These are phyloP conservation scores for Galeopsomyia nigrocyanea DNA, from an alignment of 2,888 invertebrate genomes.

Conservation along the genomic window DNA sequence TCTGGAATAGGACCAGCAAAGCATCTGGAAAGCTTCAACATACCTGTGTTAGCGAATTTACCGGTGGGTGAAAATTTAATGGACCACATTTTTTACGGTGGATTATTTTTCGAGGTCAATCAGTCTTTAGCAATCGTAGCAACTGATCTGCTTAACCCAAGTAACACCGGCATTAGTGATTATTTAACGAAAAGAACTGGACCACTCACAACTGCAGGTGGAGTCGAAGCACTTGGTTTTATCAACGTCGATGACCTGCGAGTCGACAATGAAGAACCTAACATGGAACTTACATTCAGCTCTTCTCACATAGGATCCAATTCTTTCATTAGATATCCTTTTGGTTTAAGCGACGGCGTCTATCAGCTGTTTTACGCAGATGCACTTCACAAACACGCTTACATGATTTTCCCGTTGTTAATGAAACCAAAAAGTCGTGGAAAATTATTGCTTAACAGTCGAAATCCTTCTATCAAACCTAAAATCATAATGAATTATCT, in stretches of 20 bases:
- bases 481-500: slow-evolving; percentile 79
- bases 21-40: slow-evolving; percentile 72
- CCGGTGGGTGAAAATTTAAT: slow-evolving; percentile 78
- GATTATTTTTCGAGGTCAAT: slow-evolving; percentile 72
- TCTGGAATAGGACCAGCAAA: slow-evolving; percentile 81
- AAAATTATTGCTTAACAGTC: slow-evolving; percentile 72
- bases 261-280: slow-evolving; percentile 73
- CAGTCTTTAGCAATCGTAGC: slow-evolving; percentile 61
- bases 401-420: slow-evolving; percentile 69
- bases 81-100: slow-evolving; percentile 79
- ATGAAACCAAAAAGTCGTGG: slow-evolving; percentile 77
- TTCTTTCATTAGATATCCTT: slow-evolving; percentile 62
- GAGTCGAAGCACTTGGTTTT: slow-evolving; percentile 74
- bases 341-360: slow-evolving; percentile 71
- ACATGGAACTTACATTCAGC: slow-evolving; percentile 79
- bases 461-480: slow-evolving; percentile 75
- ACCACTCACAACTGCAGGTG: slow-evolving; percentile 75
- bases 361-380: slow-evolving; percentile 73
- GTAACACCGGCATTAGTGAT: slow-evolving; percentile 56
- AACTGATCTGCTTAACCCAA: slow-evolving; percentile 43
- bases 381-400: slow-evolving; percentile 68
- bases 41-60: slow-evolving; percentile 72
- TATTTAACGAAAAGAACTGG: slow-evolving; percentile 73
- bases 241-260: slow-evolving; percentile 43
- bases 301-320: slow-evolving; percentile 73